Conservation (phyloP, 2,888 invertebrate genomes). For the Coecobrya sp. region DNA sequence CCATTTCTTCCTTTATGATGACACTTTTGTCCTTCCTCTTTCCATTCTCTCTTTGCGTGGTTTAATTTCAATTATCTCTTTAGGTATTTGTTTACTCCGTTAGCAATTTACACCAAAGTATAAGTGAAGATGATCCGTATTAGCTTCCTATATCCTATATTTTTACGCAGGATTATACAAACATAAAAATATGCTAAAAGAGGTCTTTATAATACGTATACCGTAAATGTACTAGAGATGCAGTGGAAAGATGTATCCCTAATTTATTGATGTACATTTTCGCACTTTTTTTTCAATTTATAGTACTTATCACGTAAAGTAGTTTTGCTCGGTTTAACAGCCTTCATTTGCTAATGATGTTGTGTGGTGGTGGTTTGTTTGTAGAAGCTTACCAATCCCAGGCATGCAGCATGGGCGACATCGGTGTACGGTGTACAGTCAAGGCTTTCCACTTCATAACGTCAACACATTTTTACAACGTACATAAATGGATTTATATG, state of each 20-base stretch:
- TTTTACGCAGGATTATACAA: too few relatives aligned
- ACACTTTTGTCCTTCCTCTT: slow-evolving; percentile 52
- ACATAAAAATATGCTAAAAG: too few relatives aligned
- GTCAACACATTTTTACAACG: slow-evolving; percentile 32
- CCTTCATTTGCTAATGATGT: slow-evolving; percentile 17
- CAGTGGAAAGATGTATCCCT: not conserved
- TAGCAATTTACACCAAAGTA: not conserved
- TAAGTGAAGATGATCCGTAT: not conserved
- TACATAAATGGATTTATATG: slow-evolving; percentile 31
- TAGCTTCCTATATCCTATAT: too few relatives aligned
- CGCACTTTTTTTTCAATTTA: slow-evolving; percentile 55
- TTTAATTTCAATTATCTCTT: slow-evolving; percentile 20
- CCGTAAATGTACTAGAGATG: not conserved
- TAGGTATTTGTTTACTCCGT: slow-evolving; percentile 15
- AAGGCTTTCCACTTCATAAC: slow-evolving; percentile 64
- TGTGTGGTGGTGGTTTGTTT: not conserved
- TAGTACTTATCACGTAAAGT: slow-evolving; percentile 14
- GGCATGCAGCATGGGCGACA: not conserved
- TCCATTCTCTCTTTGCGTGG: not conserved
- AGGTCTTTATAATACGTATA: not conserved
- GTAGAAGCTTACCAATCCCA: not conserved
- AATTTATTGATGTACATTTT: slow-evolving; percentile 55
- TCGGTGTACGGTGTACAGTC: slow-evolving; percentile 7
- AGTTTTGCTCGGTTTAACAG: slow-evolving; percentile 20
- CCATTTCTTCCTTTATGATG: slow-evolving; percentile 8